Conservation (phyloP, 2,797 vertebrate species). For the Notoglanidium macrostoma region DNA sequence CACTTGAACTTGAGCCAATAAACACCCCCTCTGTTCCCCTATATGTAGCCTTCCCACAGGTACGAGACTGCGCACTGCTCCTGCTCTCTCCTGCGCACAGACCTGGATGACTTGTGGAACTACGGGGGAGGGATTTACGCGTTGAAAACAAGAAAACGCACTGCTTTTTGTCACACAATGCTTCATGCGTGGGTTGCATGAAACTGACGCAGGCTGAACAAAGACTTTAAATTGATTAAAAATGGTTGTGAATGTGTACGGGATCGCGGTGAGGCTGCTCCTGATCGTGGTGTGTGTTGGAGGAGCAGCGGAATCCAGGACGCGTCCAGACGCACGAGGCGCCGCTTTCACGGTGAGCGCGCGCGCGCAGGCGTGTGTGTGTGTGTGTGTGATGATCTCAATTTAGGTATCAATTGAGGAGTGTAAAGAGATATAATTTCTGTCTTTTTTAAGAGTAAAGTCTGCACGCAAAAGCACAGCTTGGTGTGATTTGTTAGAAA, state of each 20-base stretch:
- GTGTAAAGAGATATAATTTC: not conserved
- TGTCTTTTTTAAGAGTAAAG: not conserved
- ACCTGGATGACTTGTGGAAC: conserved; percentile 6
- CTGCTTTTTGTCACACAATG: not conserved
- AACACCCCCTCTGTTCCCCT: conserved; percentile 27
- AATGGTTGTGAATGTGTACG: conserved; percentile 56
- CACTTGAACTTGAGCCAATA: conserved; percentile 37
- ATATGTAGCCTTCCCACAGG: not conserved
- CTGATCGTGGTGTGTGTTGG: conserved; percentile 58
- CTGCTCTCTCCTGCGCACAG: not conserved
- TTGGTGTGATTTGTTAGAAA: not conserved
- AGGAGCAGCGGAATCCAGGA: conserved; percentile 59
- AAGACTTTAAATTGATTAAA: conserved; percentile 31
- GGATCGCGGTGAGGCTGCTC: conserved; percentile 62
- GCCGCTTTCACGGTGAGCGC: conserved; percentile 65
- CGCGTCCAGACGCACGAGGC: conserved; percentile 51
- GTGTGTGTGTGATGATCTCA: not conserved
- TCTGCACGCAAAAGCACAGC: not conserved
- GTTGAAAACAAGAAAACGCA: not conserved
- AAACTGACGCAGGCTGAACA: not conserved
- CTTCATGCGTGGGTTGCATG: not conserved
- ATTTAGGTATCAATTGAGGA: not conserved
- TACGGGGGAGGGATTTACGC: not conserved
- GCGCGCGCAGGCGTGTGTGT: not conserved
- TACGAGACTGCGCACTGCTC: not conserved